phyloP scores from a whole-genome alignment of 2,113 vertebrate species.

The Sapayoa aenigma region DNA sequence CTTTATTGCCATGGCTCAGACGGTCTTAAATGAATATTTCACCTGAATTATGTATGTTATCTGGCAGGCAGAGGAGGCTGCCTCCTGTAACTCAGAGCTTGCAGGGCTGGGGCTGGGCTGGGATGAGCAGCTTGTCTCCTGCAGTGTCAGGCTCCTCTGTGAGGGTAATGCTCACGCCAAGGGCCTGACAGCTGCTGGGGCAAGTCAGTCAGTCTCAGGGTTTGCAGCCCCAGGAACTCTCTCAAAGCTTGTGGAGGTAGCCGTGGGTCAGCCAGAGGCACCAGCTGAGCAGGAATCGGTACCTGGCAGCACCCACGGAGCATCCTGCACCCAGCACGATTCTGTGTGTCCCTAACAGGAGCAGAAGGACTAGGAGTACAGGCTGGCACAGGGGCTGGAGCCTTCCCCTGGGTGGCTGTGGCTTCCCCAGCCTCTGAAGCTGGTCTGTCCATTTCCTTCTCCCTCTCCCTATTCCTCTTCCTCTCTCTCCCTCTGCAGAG shows the following conservation, averaged over 20 bases:
- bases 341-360: accelerated
- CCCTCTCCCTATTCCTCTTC: background rate
- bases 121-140: background rate
- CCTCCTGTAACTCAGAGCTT: background rate
- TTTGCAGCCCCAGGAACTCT: background rate
- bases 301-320: accelerated
- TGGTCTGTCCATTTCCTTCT: background rate
- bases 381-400: background rate
- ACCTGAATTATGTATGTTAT: background rate
- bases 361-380: background rate
- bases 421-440: background rate
- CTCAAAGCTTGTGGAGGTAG: background rate
- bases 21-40: background rate
- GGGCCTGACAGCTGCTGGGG: accelerated
- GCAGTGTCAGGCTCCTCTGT: accelerated
- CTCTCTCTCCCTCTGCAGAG: background rate
- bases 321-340: accelerated
- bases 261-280: background rate
- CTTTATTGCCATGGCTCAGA: slow-evolving; percentile 21
- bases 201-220: no score
- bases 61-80: background rate
- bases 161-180: accelerated
- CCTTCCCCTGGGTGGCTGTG: accelerated
- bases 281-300: background rate
- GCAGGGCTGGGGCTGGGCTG: background rate